Conservation (phyloP, 1,140 invertebrate species). For the Akabosia matsudoensis region DNA sequence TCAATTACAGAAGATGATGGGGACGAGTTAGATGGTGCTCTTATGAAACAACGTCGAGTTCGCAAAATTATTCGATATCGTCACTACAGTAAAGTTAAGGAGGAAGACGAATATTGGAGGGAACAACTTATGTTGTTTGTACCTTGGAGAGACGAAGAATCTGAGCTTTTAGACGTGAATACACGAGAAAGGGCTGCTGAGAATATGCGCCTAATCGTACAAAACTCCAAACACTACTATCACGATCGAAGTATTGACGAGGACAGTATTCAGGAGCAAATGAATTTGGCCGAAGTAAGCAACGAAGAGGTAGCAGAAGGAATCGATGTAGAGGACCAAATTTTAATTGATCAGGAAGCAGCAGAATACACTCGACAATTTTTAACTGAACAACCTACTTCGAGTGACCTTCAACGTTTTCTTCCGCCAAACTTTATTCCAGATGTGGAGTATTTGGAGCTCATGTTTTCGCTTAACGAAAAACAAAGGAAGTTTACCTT, state of each 20-base stretch:
- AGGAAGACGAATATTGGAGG: background rate
- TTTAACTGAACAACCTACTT: background rate
- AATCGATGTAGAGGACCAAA: background rate
- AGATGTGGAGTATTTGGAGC: background rate
- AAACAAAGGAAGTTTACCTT: conserved; percentile 24
- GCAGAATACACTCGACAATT: too few relatives aligned
- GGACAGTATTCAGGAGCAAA: background rate
- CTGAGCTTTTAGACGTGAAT: background rate
- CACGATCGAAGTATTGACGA: background rate
- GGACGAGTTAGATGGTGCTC: too few relatives aligned
- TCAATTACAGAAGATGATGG: too few relatives aligned
- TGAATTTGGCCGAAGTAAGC: background rate
- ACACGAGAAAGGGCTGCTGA: background rate
- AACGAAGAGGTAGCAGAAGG: background rate
- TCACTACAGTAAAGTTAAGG: background rate
- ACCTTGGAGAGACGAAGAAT: background rate
- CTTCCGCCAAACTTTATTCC: background rate
- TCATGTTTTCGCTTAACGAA: conserved; percentile 28
- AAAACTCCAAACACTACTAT: background rate
- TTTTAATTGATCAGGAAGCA: background rate
- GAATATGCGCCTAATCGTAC: background rate
- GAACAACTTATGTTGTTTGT: conserved; percentile 6
- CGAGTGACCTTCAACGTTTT: background rate
- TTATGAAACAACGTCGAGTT: background rate
- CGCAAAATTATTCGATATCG: conserved; percentile 12